Evolutionary conservation across 2,888 invertebrate species (phyloP), one percentile per base, ranked within the genome.

Genomic region (Lapara coniferarum): DNA sequence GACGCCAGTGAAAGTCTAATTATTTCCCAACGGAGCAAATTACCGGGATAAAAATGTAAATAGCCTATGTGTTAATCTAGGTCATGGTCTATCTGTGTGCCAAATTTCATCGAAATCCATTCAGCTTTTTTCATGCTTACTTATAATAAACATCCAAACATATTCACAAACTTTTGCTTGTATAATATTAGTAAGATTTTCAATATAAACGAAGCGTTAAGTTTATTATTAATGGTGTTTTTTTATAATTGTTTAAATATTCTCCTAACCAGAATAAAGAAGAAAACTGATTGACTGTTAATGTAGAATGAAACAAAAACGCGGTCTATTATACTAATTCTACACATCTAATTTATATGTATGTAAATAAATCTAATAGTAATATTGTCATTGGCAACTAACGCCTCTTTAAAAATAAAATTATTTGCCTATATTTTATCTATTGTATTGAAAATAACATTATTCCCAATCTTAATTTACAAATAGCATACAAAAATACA

Each of bases 331-430:
- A 69, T 66, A 58, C 55, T 53, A 71, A 67, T 10, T 67, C 19
- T 67, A 67, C 53, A 25, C 6, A 16, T 14, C 56, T 63, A 63
- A 49, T 63, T 49, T 19, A 13, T 19, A 19, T 46, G 46, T 19
- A 19, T 46, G 46, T 19, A 6, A 46, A 63, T 66, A 68, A 66
- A 56, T 56, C 67, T 67, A 67, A 67, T 67, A 67, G 49, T 56
- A 67, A 81, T 90, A 89, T 89, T 90, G 89, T 89, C 90, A 89
- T 85, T 89, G 89, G 88, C 88, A 88, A 89, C 77, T 75, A 77
- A 63, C 83, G 82, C 84, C 81, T 75, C 74, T 57, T 72, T 77
- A 71, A 25, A 63, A 74, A 78, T 67, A 67, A 56, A 56, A 46
- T 52, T 69, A 44, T 55, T 37, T 19, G 53, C 55, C 25, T 16